Percentiles rank a stretch among this genome's conserved stretches.
Conservation (phyloP, 2,113 vertebrate genomes). For the Pao palembangensis region DNA sequence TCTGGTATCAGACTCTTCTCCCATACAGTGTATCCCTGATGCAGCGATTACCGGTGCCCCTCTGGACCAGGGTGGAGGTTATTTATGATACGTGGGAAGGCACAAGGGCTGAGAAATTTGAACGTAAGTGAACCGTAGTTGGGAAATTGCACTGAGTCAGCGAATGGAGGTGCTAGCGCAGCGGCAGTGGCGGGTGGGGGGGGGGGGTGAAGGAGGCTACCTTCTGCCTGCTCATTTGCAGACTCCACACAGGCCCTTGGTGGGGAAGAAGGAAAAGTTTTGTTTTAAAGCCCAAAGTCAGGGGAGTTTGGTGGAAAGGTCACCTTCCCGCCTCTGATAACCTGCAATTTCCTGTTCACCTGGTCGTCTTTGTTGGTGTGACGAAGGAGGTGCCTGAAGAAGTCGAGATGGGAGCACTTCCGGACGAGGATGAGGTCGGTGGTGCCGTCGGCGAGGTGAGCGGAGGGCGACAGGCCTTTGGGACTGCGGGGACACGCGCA, state of each 20-base stretch:
- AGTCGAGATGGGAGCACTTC: conserved; percentile 88
- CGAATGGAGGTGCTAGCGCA: conserved; percentile 55
- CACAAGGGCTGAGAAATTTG: conserved; percentile 52
- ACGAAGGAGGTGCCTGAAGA: conserved; percentile 85
- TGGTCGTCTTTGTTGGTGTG: conserved; percentile 89
- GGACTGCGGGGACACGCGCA: conserved; percentile 93
- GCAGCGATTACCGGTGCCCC: conserved; percentile 53
- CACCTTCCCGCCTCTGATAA: neutral
- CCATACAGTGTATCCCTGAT: conserved; percentile 48
- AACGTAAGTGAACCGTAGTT: conserved; percentile 62
- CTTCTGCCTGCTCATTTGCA: conserved; percentile 42
- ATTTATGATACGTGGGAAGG: conserved; percentile 67
- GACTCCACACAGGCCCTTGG: conserved; percentile 26
- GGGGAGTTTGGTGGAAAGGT: neutral
- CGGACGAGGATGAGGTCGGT: conserved; percentile 90
- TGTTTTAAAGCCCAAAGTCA: too few species aligned
- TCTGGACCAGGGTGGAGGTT: conserved; percentile 49
- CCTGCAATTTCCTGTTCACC: conserved; percentile 49
- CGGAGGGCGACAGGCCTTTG: conserved; percentile 86
- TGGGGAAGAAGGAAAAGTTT: neutral
- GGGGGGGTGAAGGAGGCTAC: too few species aligned
- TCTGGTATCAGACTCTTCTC: conserved; percentile 42
- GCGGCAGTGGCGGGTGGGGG: conserved; percentile 53
- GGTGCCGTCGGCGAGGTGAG: conserved; percentile 90
- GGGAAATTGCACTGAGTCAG: conserved; percentile 58